These are phyloP conservation scores for Sebastes dallii DNA, from an alignment of 2,797 vertebrate species.

Conservation along the genomic window DNA sequence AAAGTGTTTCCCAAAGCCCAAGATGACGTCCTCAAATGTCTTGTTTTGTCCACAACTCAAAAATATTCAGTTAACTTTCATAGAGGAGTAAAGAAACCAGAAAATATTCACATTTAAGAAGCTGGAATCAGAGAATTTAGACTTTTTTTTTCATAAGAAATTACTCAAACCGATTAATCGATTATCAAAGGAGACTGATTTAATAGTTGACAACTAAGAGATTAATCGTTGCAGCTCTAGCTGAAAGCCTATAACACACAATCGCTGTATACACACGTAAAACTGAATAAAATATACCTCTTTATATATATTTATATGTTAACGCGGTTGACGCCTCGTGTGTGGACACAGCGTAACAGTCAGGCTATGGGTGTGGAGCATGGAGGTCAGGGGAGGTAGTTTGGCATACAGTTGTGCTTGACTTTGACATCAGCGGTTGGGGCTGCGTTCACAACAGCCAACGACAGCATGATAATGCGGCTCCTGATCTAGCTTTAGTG, in stretches of 20 bases:
- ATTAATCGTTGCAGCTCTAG: no score
- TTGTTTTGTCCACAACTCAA: not conserved
- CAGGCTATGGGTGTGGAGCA: not conserved
- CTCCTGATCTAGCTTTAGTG: not conserved
- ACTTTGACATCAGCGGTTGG: not conserved
- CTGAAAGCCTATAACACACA: not conserved
- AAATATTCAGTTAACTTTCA: not conserved
- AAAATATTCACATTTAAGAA: not conserved
- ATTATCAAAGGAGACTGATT: no score
- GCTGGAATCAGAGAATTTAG: no score
- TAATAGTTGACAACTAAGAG: no score
- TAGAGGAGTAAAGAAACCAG: not conserved
- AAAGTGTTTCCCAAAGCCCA: not conserved
- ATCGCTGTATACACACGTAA: not conserved
- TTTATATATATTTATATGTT: no score
- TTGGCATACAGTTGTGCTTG: not conserved
- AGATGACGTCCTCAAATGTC: not conserved
- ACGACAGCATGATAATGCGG: not conserved
- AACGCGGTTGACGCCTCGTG: rapidly evolving
- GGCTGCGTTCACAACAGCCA: not conserved
- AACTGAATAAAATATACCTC: not conserved
- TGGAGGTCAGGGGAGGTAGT: not conserved
- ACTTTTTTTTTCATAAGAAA: no score
- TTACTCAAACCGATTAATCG: no score
- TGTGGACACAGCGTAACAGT: not conserved